These are phyloP conservation scores for Numenius phaeopus DNA, from an alignment of 2,797 vertebrate genomes.

Conservation along the genomic window DNA sequence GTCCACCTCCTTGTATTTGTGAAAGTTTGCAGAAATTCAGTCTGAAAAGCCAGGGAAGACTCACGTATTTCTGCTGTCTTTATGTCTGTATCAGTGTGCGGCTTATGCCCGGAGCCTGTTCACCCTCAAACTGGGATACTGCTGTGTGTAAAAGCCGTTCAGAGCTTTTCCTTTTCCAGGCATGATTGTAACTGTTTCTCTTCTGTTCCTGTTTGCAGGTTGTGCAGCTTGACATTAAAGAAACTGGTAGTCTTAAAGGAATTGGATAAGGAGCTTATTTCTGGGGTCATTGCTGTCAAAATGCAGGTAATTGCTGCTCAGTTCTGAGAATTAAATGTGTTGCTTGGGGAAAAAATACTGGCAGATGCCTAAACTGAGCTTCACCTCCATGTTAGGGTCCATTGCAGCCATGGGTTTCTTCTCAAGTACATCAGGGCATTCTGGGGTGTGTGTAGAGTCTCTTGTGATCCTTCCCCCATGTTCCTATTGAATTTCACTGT, in stretches of 20 bases:
- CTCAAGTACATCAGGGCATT: not conserved
- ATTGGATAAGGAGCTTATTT: conserved; percentile 95
- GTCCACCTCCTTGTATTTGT: not conserved
- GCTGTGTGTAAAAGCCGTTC: not conserved
- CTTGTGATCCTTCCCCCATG: not conserved
- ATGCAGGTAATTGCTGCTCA: conserved; percentile 87
- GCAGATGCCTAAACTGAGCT: not conserved
- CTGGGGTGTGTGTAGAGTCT: not conserved
- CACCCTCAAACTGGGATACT: not conserved
- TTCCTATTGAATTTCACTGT: not conserved
- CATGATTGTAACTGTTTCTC: conserved; percentile 30
- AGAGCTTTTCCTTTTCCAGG: not conserved
- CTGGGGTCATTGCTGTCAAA: conserved; percentile 96
- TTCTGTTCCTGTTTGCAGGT: conserved; percentile 79
- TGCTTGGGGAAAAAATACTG: not conserved
- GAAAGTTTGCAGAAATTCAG: not conserved
- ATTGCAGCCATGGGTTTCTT: not conserved
- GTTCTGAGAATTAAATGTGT: not conserved
- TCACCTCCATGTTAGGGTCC: not conserved
- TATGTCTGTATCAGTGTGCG: not conserved
- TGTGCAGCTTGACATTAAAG: conserved; percentile 96
- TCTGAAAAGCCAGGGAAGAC: not conserved
- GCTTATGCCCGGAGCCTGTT: not conserved
- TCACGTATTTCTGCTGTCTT: not conserved
- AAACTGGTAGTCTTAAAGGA: conserved; percentile 95